phyloP scores from a whole-genome alignment of 1,140 invertebrate genomes.

The Macrotrachela quadricornifera region DNA sequence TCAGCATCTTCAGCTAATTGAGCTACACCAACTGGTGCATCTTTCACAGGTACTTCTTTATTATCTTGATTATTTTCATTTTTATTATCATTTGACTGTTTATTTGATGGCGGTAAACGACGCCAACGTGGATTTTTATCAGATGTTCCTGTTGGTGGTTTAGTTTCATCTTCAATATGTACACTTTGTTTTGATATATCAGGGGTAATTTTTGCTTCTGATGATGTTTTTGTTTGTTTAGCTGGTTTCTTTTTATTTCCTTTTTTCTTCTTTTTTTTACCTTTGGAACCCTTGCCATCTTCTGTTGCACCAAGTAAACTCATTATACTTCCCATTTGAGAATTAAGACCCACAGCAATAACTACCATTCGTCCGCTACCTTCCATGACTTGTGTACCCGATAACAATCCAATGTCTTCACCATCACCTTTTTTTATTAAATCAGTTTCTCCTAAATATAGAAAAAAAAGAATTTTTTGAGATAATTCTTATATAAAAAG shows the following conservation, averaged over 20 bases:
- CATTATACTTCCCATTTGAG: constrained; percentile 97
- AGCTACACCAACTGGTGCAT: too few species aligned
- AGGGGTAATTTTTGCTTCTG: background rate
- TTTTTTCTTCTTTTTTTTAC: background rate
- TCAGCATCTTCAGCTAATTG: too few species aligned
- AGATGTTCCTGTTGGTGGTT: too few species aligned
- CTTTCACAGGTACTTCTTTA: too few species aligned
- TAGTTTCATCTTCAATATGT: too few species aligned
- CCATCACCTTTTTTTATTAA: constrained; percentile 88
- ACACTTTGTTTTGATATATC: background rate
- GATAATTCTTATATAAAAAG: too few species aligned
- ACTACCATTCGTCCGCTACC: constrained; percentile 98
- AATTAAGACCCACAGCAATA: constrained; percentile 91
- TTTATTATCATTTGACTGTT: background rate
- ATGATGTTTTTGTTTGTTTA: background rate
- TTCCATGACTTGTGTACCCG: constrained; percentile 97
- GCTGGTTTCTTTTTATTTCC: background rate
- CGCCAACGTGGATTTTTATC: too few species aligned
- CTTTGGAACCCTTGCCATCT: background rate
- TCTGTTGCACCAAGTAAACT: constrained; percentile 57
- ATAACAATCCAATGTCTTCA: constrained; percentile 83
- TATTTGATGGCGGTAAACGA: background rate
- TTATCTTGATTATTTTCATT: too few species aligned
- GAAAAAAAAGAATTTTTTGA: too few species aligned
- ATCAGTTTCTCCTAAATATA: constrained; percentile 82